Evolutionary conservation across 92 coral and sea anemone species (phyloP), one percentile per base, ranked within the genome.

Genomic region (Epizoanthus illoricatus): DNA sequence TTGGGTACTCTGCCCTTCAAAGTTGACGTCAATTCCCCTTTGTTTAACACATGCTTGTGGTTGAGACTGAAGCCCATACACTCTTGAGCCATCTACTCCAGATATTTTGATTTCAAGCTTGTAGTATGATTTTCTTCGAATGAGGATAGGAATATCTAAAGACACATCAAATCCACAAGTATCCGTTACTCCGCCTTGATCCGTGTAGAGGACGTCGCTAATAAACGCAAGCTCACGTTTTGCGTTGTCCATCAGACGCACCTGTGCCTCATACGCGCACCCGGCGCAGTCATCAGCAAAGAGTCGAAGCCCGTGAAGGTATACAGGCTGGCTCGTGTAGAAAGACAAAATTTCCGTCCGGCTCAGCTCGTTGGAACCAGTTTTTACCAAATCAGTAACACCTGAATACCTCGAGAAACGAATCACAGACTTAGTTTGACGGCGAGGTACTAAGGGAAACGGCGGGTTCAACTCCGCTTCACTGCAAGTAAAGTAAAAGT

Each of bases 1-100:
- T 70, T 88, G 91, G 61, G 80, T 84, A 28, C 88, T 65, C 58
- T 85, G 82, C 13, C 90, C 88, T 81, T 88, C 90, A 73, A 88
- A 88, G 70, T 18, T 79, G 66, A 88, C 85, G 17, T 88, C 85
- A 45, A 88, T 66, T 24, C 90, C 90, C 20, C 75, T 83, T 16
- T 78, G 64, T 69, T 79, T 84, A 12, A 78, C 87, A 41, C 55
- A 40, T 54, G 52, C 75, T 58, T 16, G 15, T 41, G 87, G 73
- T 47, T 23, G 52, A 24, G 58, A 42, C 39, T 60, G 87, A 80
- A 78, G 71, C 71, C 49, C 39, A 41, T 62, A 11, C 62, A 78
- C 71, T 28, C 4, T 78, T 63, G 82, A 78, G n/a, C 59, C 82
- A 8, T 21, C 70, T 5, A 63, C 60, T 78, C 71, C 82, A 11